A percentile compares a stretch with the other conserved stretches of the same genome.
Evolutionary conservation across 2,113 vertebrate genomes (phyloP).

Genomic region (Oxyruncus cristatus): DNA sequence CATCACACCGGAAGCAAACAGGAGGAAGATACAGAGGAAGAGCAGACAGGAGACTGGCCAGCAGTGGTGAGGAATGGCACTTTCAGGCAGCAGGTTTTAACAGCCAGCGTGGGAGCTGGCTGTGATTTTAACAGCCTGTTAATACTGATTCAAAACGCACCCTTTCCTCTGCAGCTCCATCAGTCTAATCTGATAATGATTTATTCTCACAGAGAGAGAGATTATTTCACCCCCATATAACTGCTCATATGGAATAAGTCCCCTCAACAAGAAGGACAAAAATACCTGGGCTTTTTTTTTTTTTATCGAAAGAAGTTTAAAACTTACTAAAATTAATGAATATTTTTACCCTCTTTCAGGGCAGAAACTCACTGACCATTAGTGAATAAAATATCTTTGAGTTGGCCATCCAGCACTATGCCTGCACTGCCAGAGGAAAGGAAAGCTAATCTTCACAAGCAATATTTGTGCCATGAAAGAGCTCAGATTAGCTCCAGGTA

Average conservation of each 20-base stretch:
- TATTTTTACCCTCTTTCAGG: background rate
- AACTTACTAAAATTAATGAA: background rate
- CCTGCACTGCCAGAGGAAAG: background rate
- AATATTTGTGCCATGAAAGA: background rate
- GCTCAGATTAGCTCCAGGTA: background rate
- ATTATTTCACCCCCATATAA: background rate
- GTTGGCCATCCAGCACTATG: background rate
- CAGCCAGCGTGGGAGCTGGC: background rate
- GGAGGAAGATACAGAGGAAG: background rate
- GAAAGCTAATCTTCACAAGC: background rate
- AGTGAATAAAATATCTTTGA: background rate
- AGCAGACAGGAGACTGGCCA: background rate
- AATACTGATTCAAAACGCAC: background rate
- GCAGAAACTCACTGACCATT: background rate
- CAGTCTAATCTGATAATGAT: background rate
- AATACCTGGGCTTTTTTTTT: background rate
- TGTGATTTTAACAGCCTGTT: conserved; percentile 7
- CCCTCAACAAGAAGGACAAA: background rate
- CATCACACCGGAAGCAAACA: background rate
- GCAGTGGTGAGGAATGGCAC: background rate
- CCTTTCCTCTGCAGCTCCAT: background rate
- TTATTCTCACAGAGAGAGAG: background rate
- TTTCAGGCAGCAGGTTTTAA: background rate
- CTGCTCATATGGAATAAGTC: background rate
- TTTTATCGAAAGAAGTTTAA: background rate